A percentile compares a stretch with the other conserved stretches of the same genome.
phyloP scores from a whole-genome alignment of 2,113 vertebrate genomes.

The Notechis scutatus region DNA sequence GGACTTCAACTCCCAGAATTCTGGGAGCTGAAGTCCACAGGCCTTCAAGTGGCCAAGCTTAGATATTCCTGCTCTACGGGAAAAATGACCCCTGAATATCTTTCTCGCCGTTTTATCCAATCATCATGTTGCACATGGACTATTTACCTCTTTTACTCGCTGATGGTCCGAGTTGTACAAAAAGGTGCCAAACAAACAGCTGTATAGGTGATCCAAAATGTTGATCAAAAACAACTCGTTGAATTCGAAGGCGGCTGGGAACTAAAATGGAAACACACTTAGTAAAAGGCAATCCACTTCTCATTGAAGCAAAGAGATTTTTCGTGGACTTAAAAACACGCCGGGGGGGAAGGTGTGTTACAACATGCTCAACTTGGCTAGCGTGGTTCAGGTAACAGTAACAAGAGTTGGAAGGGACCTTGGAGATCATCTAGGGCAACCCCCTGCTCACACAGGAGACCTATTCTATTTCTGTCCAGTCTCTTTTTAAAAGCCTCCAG shows the following conservation, averaged over 20 bases:
- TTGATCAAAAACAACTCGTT: slow-evolving; percentile 93
- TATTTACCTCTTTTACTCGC: slow-evolving; percentile 76
- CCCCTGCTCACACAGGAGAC: too few relatives aligned
- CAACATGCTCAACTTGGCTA: background rate
- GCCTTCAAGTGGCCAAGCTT: background rate
- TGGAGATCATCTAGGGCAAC: background rate
- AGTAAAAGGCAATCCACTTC: background rate
- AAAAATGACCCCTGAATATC: background rate
- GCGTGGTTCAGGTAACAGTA: accelerated
- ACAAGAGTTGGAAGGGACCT: background rate
- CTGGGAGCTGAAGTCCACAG: too few relatives aligned
- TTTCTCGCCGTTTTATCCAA: background rate
- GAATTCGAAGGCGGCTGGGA: slow-evolving; percentile 95
- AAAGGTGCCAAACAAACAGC: slow-evolving; percentile 96
- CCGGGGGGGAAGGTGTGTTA: background rate
- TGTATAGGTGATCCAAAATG: slow-evolving; percentile 94
- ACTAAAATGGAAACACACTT: slow-evolving; percentile 68
- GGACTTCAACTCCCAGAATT: background rate
- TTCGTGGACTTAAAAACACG: background rate
- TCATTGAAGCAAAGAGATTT: background rate
- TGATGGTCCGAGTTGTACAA: slow-evolving; percentile 92
- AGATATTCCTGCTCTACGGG: background rate
- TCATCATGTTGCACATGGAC: background rate
- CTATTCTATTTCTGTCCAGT: too few relatives aligned
- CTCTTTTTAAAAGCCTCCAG: too few relatives aligned